Evolutionary conservation across 2,113 vertebrate genomes (phyloP).

Genomic region (Mustelus asterias): DNA sequence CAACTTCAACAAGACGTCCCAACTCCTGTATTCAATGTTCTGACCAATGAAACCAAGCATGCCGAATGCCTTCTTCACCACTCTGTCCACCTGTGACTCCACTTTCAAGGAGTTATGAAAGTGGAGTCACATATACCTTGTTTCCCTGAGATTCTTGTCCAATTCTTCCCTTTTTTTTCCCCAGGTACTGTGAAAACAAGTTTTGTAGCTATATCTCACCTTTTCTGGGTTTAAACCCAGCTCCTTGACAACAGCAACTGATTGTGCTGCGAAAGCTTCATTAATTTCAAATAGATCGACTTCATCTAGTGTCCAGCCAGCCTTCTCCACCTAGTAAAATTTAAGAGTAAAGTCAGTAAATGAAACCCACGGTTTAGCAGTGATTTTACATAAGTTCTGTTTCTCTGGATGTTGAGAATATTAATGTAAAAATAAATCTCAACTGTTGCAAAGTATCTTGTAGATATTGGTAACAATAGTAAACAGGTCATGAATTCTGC

Average conservation of each 20-base stretch:
- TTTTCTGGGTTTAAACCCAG: conserved; percentile 78
- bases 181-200: not conserved
- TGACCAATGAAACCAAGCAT: too few species aligned
- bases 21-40: too few species aligned
- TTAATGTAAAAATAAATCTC: not conserved
- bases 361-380: not conserved
- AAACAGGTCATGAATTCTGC: not conserved
- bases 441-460: not conserved
- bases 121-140: not conserved
- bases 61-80: too few species aligned
- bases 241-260: conserved; percentile 73
- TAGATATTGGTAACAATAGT: not conserved
- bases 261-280: conserved; percentile 82
- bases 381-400: not conserved
- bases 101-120: too few species aligned
- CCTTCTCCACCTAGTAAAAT: conserved; percentile 73
- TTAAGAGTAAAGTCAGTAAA: not conserved
- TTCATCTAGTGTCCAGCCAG: conserved; percentile 77
- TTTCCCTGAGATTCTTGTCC: not conserved
- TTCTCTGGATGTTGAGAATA: not conserved
- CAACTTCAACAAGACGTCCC: too few species aligned
- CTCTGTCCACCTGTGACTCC: too few species aligned
- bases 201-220: conserved; percentile 52
- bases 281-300: conserved; percentile 93
- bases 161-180: not conserved